phyloP scores from a whole-genome alignment of 2,113 vertebrate species.

The Rhynchomys soricoides region DNA sequence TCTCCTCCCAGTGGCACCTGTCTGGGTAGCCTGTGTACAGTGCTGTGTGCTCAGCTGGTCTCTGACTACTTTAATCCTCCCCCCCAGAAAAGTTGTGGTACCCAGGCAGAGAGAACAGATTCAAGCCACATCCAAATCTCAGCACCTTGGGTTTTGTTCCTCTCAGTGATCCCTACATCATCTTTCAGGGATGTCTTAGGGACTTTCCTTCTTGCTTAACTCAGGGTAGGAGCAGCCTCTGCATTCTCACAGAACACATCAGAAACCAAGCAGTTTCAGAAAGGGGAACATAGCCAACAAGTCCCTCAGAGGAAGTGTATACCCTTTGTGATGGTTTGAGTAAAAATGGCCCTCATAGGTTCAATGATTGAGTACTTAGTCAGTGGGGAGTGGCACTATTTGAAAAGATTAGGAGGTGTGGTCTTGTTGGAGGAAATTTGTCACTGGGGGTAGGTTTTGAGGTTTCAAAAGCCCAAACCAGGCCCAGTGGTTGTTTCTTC shows the following conservation, averaged over 20 bases:
- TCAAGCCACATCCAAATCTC: background rate
- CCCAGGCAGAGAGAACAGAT: background rate
- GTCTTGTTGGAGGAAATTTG: background rate
- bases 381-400: background rate
- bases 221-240: background rate
- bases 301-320: background rate
- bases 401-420: background rate
- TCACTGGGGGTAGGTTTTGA: background rate
- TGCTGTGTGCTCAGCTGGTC: too few species aligned
- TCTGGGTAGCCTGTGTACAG: too few species aligned
- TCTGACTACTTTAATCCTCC: too few species aligned
- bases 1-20: too few species aligned
- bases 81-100: too few species aligned
- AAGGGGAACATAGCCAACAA: background rate
- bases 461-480: background rate
- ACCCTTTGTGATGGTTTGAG: background rate
- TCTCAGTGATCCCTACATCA: background rate
- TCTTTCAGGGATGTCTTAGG: background rate
- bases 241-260: background rate
- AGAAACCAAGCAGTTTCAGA: background rate
- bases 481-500: background rate
- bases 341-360: background rate
- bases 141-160: too few species aligned
- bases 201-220: background rate
- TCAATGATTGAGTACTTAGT: background rate